These are phyloP conservation scores for Dromaius novaehollandiae DNA, from an alignment of 2,113 vertebrate species.

Conservation along the genomic window DNA sequence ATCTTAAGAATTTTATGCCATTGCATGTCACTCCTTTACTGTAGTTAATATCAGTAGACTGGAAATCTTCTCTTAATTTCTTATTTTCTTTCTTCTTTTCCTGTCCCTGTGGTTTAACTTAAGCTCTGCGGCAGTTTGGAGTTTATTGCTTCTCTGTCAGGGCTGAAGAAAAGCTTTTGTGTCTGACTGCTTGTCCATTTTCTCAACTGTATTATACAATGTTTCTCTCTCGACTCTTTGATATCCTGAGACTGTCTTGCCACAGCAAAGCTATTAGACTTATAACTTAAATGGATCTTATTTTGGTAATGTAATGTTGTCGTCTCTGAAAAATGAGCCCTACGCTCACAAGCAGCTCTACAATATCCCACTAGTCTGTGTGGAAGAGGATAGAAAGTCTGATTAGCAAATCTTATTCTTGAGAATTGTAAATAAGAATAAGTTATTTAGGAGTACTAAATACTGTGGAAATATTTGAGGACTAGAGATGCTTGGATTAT, in stretches of 20 bases:
- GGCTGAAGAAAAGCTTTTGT: slow-evolving; percentile 14
- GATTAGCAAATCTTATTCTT: neutral
- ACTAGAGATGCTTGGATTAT: neutral
- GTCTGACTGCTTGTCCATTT: neutral
- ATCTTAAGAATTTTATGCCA: neutral
- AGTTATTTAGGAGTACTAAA: neutral
- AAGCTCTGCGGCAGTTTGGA: neutral
- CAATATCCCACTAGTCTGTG: neutral
- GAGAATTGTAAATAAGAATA: neutral
- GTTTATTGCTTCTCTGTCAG: slow-evolving; percentile 9
- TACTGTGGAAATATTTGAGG: neutral
- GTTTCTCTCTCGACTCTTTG: neutral
- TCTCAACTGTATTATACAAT: neutral
- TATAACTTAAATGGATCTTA: neutral
- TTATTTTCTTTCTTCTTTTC: neutral
- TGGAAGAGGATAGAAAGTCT: neutral
- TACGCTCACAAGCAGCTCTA: neutral
- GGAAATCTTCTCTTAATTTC: neutral
- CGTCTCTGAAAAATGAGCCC: neutral
- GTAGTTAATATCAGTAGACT: neutral
- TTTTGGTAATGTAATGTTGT: neutral
- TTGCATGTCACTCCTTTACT: neutral
- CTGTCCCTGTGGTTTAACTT: neutral
- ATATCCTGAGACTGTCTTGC: neutral
- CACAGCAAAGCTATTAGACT: neutral